phyloP scores from a whole-genome alignment of 2,113 vertebrate species.

The Meriones unguiculatus region DNA sequence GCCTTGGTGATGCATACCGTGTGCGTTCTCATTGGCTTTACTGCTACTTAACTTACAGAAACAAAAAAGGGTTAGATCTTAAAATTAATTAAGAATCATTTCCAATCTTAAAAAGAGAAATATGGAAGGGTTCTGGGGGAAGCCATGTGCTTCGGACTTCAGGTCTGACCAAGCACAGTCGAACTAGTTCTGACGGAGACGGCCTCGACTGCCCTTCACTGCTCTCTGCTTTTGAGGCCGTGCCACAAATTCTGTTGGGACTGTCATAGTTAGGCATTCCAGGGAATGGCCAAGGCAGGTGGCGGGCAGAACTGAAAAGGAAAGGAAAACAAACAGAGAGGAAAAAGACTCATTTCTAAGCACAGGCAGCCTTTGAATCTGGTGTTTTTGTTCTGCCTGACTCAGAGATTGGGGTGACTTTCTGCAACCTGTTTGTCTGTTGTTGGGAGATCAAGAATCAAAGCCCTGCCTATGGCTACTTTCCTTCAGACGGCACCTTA shows the following conservation, averaged over 20 bases:
- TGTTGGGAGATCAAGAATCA: conserved; percentile 72
- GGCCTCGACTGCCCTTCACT: background rate
- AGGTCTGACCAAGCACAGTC: background rate
- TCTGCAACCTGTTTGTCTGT: conserved; percentile 67
- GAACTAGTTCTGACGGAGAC: background rate
- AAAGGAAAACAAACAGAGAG: conserved; percentile 55
- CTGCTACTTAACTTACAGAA: background rate
- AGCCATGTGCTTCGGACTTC: background rate
- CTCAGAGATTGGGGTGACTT: conserved; percentile 18
- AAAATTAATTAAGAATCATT: background rate
- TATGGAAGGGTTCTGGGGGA: background rate
- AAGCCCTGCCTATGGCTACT: conserved; percentile 61
- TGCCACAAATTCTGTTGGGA: conserved; percentile 1
- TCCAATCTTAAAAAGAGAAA: conserved; percentile 33
- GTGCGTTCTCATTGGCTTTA: background rate
- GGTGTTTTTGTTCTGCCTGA: conserved; percentile 4
- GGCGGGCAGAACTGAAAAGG: conserved; percentile 40
- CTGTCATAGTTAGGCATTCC: background rate
- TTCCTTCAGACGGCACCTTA: conserved; percentile 58
- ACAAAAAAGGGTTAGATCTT: background rate
- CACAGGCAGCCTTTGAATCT: conserved; percentile 62
- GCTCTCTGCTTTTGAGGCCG: conserved; percentile 45
- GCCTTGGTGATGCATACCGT: background rate
- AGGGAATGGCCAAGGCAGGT: conserved; percentile 14
- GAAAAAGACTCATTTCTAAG: conserved; percentile 47